A percentile compares a stretch with the other conserved stretches of the same genome.
Evolutionary conservation across 2,797 vertebrate species (phyloP).

Genomic region (Lithobates pipiens): DNA sequence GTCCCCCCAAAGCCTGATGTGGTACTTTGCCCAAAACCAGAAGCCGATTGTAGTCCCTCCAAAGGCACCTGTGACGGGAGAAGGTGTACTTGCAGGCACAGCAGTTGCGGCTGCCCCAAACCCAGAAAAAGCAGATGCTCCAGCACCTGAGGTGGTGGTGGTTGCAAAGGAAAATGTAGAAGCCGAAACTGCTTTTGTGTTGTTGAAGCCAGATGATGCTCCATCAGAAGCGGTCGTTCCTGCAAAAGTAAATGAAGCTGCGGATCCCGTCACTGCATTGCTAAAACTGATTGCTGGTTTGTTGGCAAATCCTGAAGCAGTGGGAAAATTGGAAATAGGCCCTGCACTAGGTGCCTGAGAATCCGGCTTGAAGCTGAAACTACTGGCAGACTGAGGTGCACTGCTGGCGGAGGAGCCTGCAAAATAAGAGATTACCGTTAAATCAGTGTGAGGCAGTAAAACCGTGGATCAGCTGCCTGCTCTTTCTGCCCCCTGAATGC

Average conservation of each 20-base stretch:
- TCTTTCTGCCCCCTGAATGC: too few relatives aligned
- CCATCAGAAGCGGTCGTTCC: slow-evolving; percentile 62
- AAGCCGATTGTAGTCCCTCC: background rate
- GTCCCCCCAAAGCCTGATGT: background rate
- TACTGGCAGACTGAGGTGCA: slow-evolving; percentile 56
- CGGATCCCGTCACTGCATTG: slow-evolving; percentile 65
- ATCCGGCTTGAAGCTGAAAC: slow-evolving; percentile 80
- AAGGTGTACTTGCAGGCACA: background rate
- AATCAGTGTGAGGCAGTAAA: too few relatives aligned
- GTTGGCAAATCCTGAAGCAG: slow-evolving; percentile 63
- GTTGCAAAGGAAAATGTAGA: slow-evolving; percentile 83
- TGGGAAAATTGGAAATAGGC: slow-evolving; percentile 59
- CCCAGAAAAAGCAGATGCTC: slow-evolving; percentile 67
- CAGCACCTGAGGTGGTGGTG: slow-evolving; percentile 64
- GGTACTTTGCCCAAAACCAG: slow-evolving; percentile 18
- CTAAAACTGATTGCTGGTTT: slow-evolving; percentile 67
- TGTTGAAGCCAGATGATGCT: slow-evolving; percentile 68
- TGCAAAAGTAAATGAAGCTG: slow-evolving; percentile 83
- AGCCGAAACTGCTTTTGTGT: slow-evolving; percentile 65
- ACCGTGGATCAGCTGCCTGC: too few relatives aligned
- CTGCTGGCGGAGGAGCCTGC: slow-evolving; percentile 73
- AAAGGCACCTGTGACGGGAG: background rate
- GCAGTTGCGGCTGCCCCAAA: slow-evolving; percentile 60
- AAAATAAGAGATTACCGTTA: slow-evolving; percentile 5
- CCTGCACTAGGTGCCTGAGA: slow-evolving; percentile 62